Conservation (phyloP, 2,797 vertebrate species). For the Eulemur coronatus region DNA sequence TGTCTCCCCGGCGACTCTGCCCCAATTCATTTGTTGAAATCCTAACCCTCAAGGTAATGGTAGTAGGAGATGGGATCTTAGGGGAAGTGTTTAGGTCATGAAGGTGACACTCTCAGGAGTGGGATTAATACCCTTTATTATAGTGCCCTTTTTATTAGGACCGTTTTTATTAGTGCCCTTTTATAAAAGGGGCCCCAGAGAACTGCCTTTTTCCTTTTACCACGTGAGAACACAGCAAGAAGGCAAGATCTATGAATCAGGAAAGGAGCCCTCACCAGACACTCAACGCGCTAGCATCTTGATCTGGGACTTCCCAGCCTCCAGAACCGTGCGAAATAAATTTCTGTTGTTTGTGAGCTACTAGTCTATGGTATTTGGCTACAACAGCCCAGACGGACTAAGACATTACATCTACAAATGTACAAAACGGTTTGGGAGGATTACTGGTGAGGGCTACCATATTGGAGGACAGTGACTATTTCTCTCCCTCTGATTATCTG, state of each 20-base stretch:
- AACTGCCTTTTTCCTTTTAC: not conserved
- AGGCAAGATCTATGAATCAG: not conserved
- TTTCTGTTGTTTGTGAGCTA: not conserved
- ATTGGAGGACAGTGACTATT: not conserved
- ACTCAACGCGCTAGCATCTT: not conserved
- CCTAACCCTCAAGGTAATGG: not conserved
- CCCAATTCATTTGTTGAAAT: not conserved
- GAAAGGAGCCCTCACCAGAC: not conserved
- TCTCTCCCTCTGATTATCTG: not conserved
- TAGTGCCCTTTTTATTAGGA: not conserved
- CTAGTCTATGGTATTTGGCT: not conserved
- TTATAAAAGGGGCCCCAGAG: not conserved
- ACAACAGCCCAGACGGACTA: not conserved
- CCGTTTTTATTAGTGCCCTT: not conserved
- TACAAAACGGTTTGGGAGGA: not conserved
- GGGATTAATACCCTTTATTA: not conserved
- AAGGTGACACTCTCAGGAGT: not conserved
- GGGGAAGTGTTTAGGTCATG: not conserved
- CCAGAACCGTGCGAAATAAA: not conserved
- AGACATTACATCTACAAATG: not conserved
- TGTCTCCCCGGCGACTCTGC: not conserved
- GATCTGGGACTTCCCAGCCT: not conserved
- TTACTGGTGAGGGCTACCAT: not conserved
- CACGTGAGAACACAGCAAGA: too few species aligned
- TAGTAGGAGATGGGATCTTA: not conserved